Conservation (phyloP, 2,113 vertebrate genomes). For the Anthoscopus minutus region DNA sequence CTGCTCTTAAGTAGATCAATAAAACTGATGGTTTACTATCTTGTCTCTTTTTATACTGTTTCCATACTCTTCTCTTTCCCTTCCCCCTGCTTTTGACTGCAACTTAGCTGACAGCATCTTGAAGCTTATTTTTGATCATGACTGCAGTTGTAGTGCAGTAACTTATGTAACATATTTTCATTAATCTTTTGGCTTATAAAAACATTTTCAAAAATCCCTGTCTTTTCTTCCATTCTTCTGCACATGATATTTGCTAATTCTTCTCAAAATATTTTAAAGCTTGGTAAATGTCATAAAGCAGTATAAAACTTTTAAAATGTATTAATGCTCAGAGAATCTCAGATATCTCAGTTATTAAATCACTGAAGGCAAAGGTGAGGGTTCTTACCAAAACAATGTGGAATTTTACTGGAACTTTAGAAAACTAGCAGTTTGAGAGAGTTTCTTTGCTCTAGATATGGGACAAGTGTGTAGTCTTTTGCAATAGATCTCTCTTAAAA, state of each 20-base stretch:
- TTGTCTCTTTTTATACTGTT: not conserved
- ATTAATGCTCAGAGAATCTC: not conserved
- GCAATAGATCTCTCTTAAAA: not conserved
- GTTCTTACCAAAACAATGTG: not conserved
- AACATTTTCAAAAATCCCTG: not conserved
- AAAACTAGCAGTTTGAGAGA: not conserved
- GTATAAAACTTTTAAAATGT: not conserved
- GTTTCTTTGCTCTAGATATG: not conserved
- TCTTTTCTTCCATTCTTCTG: not conserved
- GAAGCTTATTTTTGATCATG: conserved; percentile 16
- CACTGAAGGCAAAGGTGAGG: not conserved
- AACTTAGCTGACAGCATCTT: not conserved
- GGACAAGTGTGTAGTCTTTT: not conserved
- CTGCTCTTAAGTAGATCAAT: not conserved
- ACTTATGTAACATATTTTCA: conserved; percentile 12
- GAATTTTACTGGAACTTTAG: not conserved
- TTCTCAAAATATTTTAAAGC: not conserved
- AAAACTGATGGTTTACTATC: not conserved
- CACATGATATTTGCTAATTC: not conserved
- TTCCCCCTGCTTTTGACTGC: not conserved
- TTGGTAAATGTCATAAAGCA: not conserved
- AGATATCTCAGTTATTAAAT: not conserved
- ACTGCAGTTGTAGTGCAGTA: conserved; percentile 31
- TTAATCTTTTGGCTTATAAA: not conserved
- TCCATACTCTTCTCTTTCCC: not conserved